phyloP scores from a whole-genome alignment of 2,888 invertebrate species.

The Drosophila acutilabella region DNA sequence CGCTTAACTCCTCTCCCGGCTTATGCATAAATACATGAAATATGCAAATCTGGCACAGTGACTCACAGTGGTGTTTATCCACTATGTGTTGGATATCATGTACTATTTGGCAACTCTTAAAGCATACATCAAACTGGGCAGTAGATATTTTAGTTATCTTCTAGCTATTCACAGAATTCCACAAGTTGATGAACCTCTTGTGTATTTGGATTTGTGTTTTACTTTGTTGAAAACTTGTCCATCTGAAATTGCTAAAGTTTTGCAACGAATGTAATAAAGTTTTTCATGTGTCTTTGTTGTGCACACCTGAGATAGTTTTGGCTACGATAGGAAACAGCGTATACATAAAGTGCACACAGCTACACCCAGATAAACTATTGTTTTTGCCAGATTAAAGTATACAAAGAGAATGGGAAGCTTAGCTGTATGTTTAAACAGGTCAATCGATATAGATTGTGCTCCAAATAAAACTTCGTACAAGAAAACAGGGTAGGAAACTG shows the following conservation, averaged over 20 bases:
- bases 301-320: conserved; percentile 34
- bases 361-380: conserved; percentile 10
- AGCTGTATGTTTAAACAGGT: conserved; percentile 27
- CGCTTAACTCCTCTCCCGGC: conserved; percentile 18
- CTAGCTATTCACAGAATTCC: conserved; percentile 7
- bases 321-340: conserved; percentile 8
- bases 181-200: conserved; percentile 45
- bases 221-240: conserved; percentile 50
- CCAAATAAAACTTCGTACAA: background rate
- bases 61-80: conserved; percentile 19
- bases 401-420: conserved; percentile 19
- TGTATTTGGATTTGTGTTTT: conserved; percentile 45
- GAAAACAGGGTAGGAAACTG: conserved; percentile 9
- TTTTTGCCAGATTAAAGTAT: background rate
- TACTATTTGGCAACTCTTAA: conserved; percentile 27
- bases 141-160: background rate
- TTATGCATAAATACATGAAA: conserved; percentile 66
- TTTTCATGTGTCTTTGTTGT: conserved; percentile 16
- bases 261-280: conserved; percentile 46
- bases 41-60: conserved; percentile 65
- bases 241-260: conserved; percentile 61
- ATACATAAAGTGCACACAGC: conserved; percentile 36
- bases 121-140: conserved; percentile 19
- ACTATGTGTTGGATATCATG: conserved; percentile 26
- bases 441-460: background rate